Base-by-base conservation (phyloP, 2,113 vertebrate genomes). In the human region DNA sequence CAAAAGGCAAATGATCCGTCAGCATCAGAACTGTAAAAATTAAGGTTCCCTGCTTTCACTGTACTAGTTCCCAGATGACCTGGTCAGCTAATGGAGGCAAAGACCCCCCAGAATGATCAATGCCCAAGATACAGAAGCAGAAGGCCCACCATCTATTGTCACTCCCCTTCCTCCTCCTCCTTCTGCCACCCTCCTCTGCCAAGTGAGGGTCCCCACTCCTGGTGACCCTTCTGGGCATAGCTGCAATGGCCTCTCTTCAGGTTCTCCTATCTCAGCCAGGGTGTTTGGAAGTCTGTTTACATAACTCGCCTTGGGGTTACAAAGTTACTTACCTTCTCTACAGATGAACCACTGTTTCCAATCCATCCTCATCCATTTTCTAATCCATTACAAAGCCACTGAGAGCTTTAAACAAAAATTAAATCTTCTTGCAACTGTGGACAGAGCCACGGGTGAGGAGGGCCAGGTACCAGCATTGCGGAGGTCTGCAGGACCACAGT, bases 391-490 rank as follows among this genome's bases (percentile, higher is more conserved):
- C 68, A 38, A 59, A 78, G 57, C 32, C 35, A 2, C 40, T 23
- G 27, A 59, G 50, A 52, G 27, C 27, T 61, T 79, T 38, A 22
- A 52, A 35, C 18, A 57, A 86, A 57, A 57, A 43, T 23, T 16
- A 48, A 97, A 87, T 30, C 48, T 27, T 75, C 40, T 93, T 82
- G 57, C 52, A 50, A 32, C 9, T 48, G 18, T 40, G 45, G 64
- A 40, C 43, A 52, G 76, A 30, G 35, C 55, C 1, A 27, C 17
- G 10, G 17, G 0, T 0, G 8, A 17, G n/a, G 18, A 35, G 76
- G 38, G 32, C 17, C 38, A 43, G 7, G 23, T 1, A 3, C 32
- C 20, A 17, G 66, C 45, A 18, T 6, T 0, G 1, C 48, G 22
- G 32, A 6, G 2, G 50, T 32, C 83, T 43, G 48, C 6, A 95